Conservation (phyloP, 2,113 vertebrate species). For the Cervus canadensis region DNA sequence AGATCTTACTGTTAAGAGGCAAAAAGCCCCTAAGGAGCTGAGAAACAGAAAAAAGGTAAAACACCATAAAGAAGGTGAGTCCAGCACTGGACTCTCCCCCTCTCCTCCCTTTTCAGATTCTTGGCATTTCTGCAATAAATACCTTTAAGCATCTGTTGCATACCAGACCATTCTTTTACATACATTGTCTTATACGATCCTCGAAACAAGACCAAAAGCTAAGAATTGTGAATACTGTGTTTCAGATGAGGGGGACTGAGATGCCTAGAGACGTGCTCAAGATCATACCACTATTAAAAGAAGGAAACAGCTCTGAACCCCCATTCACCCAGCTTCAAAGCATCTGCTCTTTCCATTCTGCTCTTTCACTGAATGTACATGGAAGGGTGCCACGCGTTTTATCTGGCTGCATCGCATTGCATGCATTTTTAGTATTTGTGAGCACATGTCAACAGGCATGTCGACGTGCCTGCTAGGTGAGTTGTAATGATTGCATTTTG, state of each 20-base stretch:
- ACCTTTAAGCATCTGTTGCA: not conserved
- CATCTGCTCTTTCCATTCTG: not conserved
- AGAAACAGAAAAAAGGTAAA: not conserved
- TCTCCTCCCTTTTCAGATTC: not conserved
- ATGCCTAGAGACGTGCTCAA: not conserved
- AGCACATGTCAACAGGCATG: not conserved
- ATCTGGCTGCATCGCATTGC: not conserved
- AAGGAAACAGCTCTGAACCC: not conserved
- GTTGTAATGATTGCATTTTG: not conserved
- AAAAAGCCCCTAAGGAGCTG: not conserved
- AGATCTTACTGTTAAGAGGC: not conserved
- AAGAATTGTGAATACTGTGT: not conserved
- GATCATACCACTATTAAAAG: not conserved
- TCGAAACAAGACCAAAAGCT: not conserved
- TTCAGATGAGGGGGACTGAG: not conserved
- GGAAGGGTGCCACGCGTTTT: not conserved
- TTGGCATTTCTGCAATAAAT: not conserved
- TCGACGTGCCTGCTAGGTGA: slow-evolving; percentile 22
- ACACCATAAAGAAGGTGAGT: not conserved
- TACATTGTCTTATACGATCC: not conserved
- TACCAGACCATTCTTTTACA: not conserved
- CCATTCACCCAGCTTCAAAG: not conserved
- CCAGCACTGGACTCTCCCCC: not conserved
- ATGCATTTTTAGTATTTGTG: slow-evolving; percentile 2
- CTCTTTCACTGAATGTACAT: not conserved